Conservation (phyloP, 2,888 invertebrate genomes). For the Cosmia trapezina region DNA sequence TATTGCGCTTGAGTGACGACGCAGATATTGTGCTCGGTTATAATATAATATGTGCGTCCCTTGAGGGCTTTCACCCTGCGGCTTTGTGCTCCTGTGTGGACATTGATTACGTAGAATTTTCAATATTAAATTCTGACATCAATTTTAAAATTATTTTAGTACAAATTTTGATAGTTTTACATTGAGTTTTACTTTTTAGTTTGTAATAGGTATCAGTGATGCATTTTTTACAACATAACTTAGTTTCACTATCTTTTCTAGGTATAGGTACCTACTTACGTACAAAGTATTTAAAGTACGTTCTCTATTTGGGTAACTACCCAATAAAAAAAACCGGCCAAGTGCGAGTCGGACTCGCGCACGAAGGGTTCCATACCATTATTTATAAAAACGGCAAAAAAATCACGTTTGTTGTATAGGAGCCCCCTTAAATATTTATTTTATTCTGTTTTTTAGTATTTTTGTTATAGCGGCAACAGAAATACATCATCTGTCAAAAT, state of each 20-base stretch:
- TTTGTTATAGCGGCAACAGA: no score
- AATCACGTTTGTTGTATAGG: no score
- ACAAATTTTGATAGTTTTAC: neutral
- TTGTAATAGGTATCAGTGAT: neutral
- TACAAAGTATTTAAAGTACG: no score
- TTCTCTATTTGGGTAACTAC: no score
- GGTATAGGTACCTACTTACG: neutral
- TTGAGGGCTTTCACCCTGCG: slow-evolving; percentile 79
- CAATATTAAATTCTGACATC: slow-evolving; percentile 48
- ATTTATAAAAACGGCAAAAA: no score
- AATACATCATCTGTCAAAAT: no score
- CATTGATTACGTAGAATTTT: slow-evolving; percentile 79
- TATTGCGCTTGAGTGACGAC: slow-evolving; percentile 91
- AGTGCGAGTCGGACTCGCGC: no score
- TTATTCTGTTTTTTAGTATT: no score
- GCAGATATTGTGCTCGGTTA: slow-evolving; percentile 88
- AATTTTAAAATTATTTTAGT: slow-evolving; percentile 17
- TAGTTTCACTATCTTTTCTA: neutral
- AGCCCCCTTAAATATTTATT: no score
- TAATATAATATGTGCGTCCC: slow-evolving; percentile 81
- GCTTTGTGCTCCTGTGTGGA: slow-evolving; percentile 74
- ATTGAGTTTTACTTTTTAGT: slow-evolving; percentile 1
- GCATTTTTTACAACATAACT: neutral
- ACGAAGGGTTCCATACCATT: no score
- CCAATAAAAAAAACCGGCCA: no score